Evolutionary conservation across 2,888 invertebrate species (phyloP).

Genomic region (Drosophila heteroneura): DNA sequence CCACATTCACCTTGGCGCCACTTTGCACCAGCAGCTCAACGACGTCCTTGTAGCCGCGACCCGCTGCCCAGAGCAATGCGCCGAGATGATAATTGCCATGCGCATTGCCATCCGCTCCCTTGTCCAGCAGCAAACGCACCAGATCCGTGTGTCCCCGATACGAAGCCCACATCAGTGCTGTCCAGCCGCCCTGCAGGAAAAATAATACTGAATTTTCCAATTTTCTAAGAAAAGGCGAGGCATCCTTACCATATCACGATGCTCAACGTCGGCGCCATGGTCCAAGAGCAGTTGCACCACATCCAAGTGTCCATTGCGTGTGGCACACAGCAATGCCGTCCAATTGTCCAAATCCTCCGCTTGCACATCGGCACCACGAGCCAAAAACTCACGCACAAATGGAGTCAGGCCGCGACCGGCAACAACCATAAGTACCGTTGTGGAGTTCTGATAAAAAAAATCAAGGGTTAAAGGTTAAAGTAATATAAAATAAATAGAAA

Average conservation of each 20-base stretch:
- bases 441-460: slow-evolving; percentile 90
- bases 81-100: slow-evolving; percentile 97
- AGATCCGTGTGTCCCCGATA: slow-evolving; percentile 95
- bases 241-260: slow-evolving; percentile 91
- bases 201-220: neutral
- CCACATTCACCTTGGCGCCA: slow-evolving; percentile 97
- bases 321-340: slow-evolving; percentile 95
- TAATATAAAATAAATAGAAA: neutral
- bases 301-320: slow-evolving; percentile 94
- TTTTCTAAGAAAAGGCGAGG: neutral
- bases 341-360: slow-evolving; percentile 97
- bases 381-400: slow-evolving; percentile 93
- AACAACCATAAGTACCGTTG: slow-evolving; percentile 97
- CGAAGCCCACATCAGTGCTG: slow-evolving; percentile 98
- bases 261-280: slow-evolving; percentile 93
- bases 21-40: slow-evolving; percentile 92
- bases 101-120: slow-evolving; percentile 96
- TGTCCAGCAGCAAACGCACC: slow-evolving; percentile 91
- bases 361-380: slow-evolving; percentile 96
- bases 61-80: slow-evolving; percentile 97
- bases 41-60: slow-evolving; percentile 94
- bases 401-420: slow-evolving; percentile 93
- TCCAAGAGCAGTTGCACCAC: slow-evolving; percentile 93
- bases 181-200: slow-evolving; percentile 94
- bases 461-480: neutral